Evolutionary conservation across 2,888 invertebrate genomes (phyloP).

Genomic region (Coremacera marginata): DNA sequence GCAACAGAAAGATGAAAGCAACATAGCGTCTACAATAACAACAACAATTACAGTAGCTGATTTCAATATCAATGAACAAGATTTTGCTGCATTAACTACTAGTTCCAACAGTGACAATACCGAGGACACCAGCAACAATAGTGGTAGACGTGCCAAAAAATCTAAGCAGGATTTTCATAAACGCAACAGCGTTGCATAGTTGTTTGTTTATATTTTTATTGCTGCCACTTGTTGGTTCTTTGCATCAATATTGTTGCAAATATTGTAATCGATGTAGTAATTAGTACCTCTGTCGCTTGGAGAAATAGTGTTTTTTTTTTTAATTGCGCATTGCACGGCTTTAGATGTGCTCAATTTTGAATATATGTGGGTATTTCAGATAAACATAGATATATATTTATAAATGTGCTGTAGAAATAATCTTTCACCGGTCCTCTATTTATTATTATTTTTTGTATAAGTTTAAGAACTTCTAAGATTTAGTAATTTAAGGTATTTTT

Average conservation of each 20-base stretch:
- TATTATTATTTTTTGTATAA: too few species aligned
- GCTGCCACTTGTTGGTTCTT: not conserved
- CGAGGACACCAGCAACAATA: constrained; percentile 13
- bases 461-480: too few species aligned
- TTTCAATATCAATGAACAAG: not conserved
- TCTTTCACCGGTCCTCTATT: too few species aligned
- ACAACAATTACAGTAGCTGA: not conserved
- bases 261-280: constrained; percentile 11
- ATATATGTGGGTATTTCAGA: too few species aligned
- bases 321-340: too few species aligned
- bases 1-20: not conserved
- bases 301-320: not conserved
- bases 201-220: constrained; percentile 27
- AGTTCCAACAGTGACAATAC: constrained; percentile 4
- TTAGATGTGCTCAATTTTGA: too few species aligned
- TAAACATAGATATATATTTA: too few species aligned
- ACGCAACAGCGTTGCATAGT: constrained; percentile 39
- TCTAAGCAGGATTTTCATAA: constrained; percentile 12
- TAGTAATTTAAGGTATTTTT: too few species aligned
- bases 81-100: constrained; percentile 1
- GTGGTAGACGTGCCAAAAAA: not conserved
- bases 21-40: not conserved
- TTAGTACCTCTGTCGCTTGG: not conserved
- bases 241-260: constrained; percentile 5
- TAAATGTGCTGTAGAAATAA: too few species aligned